Evolutionary conservation across 2,113 vertebrate species (phyloP).

Genomic region (Osmerus eperlanus): DNA sequence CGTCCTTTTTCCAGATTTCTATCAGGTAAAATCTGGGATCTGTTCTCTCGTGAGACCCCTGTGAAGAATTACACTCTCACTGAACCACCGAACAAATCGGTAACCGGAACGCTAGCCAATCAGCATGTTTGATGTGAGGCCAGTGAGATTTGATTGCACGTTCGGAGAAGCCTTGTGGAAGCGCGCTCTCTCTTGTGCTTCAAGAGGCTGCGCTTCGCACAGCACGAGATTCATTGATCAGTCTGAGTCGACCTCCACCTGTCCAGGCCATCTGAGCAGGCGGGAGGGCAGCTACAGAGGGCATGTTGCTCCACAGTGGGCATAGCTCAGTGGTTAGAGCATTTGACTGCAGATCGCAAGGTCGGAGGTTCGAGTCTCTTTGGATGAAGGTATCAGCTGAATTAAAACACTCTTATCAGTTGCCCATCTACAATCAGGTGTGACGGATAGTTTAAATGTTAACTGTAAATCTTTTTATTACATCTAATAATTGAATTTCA

Average conservation of each 20-base stretch:
- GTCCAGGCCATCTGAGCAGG: no score
- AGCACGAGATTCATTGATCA: background rate
- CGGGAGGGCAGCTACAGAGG: no score
- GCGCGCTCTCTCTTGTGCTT: background rate
- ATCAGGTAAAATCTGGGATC: conserved; percentile 32
- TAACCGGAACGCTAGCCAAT: conserved; percentile 31
- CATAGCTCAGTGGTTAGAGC: no score
- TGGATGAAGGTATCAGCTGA: no score
- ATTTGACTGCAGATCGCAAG: no score
- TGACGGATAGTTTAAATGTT: no score
- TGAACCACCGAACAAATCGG: conserved; percentile 26
- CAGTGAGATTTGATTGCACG: conserved; percentile 34
- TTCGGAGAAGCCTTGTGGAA: background rate
- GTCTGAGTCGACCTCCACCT: background rate
- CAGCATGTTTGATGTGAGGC: conserved; percentile 38
- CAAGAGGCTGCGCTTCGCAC: background rate
- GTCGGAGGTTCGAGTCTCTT: no score
- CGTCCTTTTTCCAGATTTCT: conserved; percentile 24
- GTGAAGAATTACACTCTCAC: background rate
- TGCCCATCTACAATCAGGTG: no score
- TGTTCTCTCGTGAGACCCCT: conserved; percentile 27
- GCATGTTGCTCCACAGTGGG: no score
- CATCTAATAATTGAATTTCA: no score
- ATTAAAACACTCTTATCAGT: no score
- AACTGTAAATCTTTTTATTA: no score